Evolutionary conservation across 2,113 vertebrate genomes (phyloP).

Genomic region (Chaetodon trifascialis): DNA sequence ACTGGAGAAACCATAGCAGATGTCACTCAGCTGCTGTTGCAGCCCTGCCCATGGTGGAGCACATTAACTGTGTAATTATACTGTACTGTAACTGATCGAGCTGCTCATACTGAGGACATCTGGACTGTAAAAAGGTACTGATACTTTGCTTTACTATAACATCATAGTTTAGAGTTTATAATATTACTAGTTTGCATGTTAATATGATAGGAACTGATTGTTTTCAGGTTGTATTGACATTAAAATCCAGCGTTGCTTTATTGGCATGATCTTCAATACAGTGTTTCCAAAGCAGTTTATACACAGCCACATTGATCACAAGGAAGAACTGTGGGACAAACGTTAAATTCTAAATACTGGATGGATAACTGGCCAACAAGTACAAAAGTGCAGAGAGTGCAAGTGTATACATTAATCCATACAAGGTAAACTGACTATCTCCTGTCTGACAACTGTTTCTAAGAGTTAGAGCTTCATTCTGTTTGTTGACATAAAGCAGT

Average conservation of each 20-base stretch:
- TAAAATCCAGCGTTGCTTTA: neutral
- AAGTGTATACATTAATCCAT: neutral
- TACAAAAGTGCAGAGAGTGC: neutral
- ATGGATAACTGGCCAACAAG: neutral
- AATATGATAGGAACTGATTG: neutral
- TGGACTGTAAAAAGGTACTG: neutral
- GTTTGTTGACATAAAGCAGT: neutral
- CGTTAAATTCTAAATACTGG: neutral
- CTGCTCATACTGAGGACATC: conserved; percentile 25
- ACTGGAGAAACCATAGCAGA: conserved; percentile 46
- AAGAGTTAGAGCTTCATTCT: neutral
- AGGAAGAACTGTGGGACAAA: neutral
- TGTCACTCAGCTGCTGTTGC: conserved; percentile 49
- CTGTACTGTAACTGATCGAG: conserved; percentile 7
- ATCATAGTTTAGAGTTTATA: neutral
- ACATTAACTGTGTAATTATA: conserved; percentile 53
- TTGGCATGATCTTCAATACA: neutral
- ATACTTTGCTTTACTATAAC: neutral
- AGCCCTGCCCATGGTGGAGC: conserved; percentile 21
- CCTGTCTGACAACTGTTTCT: too few species aligned
- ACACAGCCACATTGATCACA: too few species aligned
- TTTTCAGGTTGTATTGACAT: neutral
- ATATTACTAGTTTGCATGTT: neutral
- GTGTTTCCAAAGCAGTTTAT: neutral
- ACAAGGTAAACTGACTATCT: neutral